These are phyloP conservation scores for Myotis yumanensis DNA, from an alignment of 2,113 vertebrate genomes.

Conservation along the genomic window DNA sequence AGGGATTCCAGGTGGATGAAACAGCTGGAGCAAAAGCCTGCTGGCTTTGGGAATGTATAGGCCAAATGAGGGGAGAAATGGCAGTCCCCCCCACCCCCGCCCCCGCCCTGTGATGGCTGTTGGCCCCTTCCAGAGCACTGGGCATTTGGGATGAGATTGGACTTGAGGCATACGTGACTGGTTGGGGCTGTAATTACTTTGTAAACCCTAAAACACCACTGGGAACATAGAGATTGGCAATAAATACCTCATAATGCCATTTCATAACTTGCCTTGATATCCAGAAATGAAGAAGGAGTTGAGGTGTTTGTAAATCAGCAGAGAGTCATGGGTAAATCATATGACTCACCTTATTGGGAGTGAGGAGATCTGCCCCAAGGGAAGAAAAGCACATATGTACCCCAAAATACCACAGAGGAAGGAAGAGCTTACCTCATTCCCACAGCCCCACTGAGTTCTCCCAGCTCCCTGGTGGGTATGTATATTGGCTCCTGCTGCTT, in stretches of 20 bases:
- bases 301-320: not conserved
- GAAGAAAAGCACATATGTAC: not conserved
- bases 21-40: not conserved
- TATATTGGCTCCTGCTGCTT: not conserved
- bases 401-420: not conserved
- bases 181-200: not conserved
- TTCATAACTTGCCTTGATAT: not conserved
- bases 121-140: accelerated
- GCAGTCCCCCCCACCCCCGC: too few relatives aligned
- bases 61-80: not conserved
- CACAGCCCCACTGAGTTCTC: not conserved
- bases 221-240: not conserved
- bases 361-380: not conserved
- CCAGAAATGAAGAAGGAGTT: not conserved
- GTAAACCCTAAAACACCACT: not conserved
- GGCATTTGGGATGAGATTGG: accelerated
- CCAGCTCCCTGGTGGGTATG: not conserved
- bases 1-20: not conserved
- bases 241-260: not conserved
- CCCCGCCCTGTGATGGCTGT: accelerated
- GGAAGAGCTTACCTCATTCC: not conserved
- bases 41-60: not conserved
- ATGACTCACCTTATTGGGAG: not conserved
- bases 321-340: not conserved
- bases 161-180: not conserved